Conservation (phyloP, 2,888 invertebrate species). For the Idaea aversata region DNA sequence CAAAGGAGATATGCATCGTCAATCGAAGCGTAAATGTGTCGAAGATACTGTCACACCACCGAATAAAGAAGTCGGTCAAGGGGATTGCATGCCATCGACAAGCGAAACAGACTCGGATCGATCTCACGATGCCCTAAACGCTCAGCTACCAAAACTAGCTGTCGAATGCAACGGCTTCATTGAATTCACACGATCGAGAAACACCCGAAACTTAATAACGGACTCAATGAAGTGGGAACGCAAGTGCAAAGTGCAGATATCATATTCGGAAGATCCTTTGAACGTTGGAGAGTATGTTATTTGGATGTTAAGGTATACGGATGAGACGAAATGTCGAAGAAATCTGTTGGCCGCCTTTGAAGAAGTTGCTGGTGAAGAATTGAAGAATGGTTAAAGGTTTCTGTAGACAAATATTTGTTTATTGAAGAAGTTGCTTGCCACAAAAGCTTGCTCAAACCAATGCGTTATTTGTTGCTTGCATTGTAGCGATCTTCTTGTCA, state of each 20-base stretch:
- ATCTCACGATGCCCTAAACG: constrained; percentile 62
- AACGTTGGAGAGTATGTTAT: constrained; percentile 80
- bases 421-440: constrained; percentile 9
- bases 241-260: constrained; percentile 82
- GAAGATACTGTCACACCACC: constrained; percentile 57
- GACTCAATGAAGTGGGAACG: constrained; percentile 81
- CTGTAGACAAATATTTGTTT: constrained; percentile 2
- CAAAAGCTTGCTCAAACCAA: not conserved
- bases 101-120: constrained; percentile 61
- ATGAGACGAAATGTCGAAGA: constrained; percentile 80
- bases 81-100: constrained; percentile 72
- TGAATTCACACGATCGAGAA: constrained; percentile 64
- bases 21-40: constrained; percentile 51
- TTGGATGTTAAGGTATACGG: constrained; percentile 81
- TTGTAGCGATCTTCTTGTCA: too few species aligned
- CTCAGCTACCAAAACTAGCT: constrained; percentile 65
- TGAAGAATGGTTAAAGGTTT: constrained; percentile 33
- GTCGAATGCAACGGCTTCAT: constrained; percentile 74
- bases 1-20: constrained; percentile 56
- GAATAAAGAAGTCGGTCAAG: constrained; percentile 67
- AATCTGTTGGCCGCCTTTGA: constrained; percentile 79
- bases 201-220: constrained; percentile 42
- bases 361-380: constrained; percentile 55
- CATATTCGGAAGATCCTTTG: constrained; percentile 77
- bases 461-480: too few species aligned